A percentile compares a stretch with the other conserved stretches of the same genome.
Evolutionary conservation across 1,140 invertebrate genomes (phyloP).

Genomic region (Drosophila littoralis): DNA sequence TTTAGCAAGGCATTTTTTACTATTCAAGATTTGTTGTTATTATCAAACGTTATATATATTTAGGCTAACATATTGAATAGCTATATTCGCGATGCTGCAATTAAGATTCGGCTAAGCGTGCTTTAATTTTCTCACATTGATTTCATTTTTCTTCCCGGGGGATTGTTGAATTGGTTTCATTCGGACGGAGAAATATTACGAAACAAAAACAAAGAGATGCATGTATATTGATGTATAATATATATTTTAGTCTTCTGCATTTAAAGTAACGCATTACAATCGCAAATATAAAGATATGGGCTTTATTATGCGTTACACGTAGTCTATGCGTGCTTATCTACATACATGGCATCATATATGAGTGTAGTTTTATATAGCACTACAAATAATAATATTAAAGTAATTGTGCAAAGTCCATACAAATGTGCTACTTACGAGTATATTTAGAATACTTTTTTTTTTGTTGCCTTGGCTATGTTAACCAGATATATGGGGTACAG

Average conservation of each 20-base stretch:
- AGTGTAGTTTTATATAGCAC: background rate
- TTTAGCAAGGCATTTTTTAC: no score
- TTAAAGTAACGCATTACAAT: background rate
- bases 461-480: background rate
- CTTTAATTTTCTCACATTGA: no score
- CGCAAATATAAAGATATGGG: background rate
- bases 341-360: background rate
- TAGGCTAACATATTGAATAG: no score
- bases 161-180: no score
- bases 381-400: background rate
- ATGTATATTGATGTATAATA: background rate
- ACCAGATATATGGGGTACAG: background rate
- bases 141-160: no score
- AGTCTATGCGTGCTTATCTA: background rate
- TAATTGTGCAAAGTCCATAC: background rate
- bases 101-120: background rate
- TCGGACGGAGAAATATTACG: no score
- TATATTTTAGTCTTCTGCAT: background rate
- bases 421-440: background rate
- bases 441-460: background rate
- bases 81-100: no score
- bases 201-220: no score
- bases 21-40: no score
- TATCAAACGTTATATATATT: no score
- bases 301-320: constrained; percentile 5